These are phyloP conservation scores for Thymelicus acteon DNA, from an alignment of 2,888 invertebrate species.

Conservation along the genomic window DNA sequence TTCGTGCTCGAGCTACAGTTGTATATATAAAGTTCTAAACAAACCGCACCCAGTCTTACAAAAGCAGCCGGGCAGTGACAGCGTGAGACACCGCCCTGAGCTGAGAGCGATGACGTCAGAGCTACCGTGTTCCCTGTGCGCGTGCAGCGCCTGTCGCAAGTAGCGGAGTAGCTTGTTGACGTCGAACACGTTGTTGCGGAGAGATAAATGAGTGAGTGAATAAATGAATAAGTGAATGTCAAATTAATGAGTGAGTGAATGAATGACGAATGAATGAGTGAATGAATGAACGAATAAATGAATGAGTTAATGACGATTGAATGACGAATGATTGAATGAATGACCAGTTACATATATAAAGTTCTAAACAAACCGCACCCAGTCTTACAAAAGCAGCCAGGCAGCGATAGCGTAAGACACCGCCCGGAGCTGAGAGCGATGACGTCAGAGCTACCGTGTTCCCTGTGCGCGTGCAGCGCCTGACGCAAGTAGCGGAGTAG, in stretches of 20 bases:
- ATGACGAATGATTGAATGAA: too few species aligned
- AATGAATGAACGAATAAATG: too few species aligned
- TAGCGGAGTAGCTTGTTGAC: slow-evolving; percentile 50
- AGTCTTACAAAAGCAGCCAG: slow-evolving; percentile 60
- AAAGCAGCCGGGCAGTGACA: slow-evolving; percentile 58
- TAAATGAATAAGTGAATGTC: too few species aligned
- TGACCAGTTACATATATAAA: too few species aligned
- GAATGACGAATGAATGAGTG: background rate
- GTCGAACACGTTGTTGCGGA: slow-evolving; percentile 51
- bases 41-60: slow-evolving; percentile 57
- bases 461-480: slow-evolving; percentile 43
- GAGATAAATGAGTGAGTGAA: background rate
- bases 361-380: slow-evolving; percentile 51
- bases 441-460: slow-evolving; percentile 36
- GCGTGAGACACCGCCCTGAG: slow-evolving; percentile 52
- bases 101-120: slow-evolving; percentile 49
- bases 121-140: slow-evolving; percentile 42
- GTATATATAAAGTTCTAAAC: too few species aligned
- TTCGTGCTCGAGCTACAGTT: too few species aligned
- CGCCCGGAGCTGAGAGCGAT: slow-evolving; percentile 50
- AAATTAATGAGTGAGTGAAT: too few species aligned
- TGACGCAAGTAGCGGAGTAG: slow-evolving; percentile 49
- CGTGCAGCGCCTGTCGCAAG: slow-evolving; percentile 45
- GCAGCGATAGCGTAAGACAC: slow-evolving; percentile 51
- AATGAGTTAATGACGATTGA: too few species aligned